These are phyloP conservation scores for Mamestra configurata DNA, from an alignment of 1,140 invertebrate species.

Conservation along the genomic window DNA sequence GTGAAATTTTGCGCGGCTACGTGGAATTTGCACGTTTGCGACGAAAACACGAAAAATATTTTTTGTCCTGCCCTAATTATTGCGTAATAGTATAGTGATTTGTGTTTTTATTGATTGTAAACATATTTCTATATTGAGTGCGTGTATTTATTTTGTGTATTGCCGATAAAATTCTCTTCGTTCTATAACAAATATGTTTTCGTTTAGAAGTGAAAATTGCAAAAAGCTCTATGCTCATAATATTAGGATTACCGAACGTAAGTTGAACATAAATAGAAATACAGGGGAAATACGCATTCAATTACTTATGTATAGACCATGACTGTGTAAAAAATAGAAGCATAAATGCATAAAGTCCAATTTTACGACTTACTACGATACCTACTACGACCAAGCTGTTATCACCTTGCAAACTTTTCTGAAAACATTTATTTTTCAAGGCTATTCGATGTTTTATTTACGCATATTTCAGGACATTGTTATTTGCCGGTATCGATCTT, in stretches of 20 bases:
- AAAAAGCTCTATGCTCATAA: slow-evolving; percentile 70
- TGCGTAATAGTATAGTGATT: slow-evolving; percentile 49
- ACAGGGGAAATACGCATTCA: too few relatives aligned
- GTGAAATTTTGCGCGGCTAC: slow-evolving; percentile 73
- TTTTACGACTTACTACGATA: too few relatives aligned
- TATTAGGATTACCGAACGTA: slow-evolving; percentile 74
- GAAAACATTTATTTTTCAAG: neutral
- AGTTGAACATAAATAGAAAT: slow-evolving; percentile 65
- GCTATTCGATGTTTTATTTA: neutral
- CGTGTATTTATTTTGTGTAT: neutral
- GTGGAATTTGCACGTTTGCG: slow-evolving; percentile 52
- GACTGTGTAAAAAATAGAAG: too few relatives aligned
- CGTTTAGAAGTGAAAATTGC: slow-evolving; percentile 73
- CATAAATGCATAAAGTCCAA: too few relatives aligned
- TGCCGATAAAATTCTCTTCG: neutral
- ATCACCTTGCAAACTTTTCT: neutral
- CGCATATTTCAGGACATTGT: neutral
- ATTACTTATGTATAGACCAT: too few relatives aligned
- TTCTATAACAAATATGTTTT: slow-evolving; percentile 68
- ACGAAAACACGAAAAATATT: slow-evolving; percentile 42
- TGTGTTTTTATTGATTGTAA: neutral
- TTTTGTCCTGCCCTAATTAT: slow-evolving; percentile 36
- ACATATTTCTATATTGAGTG: neutral
- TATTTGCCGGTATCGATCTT: neutral
- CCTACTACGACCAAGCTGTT: neutral